phyloP scores from a whole-genome alignment of 2,888 invertebrate genomes.

The Calameuta filiformis region DNA sequence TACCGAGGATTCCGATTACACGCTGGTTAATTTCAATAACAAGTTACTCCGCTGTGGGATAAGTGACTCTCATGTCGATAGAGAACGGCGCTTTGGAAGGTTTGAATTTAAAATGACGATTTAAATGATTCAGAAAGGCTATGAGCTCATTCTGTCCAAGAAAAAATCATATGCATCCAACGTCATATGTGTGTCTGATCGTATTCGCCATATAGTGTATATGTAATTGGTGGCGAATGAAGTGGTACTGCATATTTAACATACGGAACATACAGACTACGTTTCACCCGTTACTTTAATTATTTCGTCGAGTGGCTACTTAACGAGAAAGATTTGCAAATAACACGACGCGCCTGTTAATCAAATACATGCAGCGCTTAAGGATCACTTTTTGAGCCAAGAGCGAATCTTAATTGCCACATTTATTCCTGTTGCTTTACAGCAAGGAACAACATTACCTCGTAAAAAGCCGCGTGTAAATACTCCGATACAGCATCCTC shows the following conservation, averaged over 20 bases:
- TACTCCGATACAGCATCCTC: conserved; percentile 17
- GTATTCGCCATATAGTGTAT: not conserved
- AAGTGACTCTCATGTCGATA: conserved; percentile 3
- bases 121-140: not conserved
- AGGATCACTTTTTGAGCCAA: not conserved
- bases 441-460: not conserved
- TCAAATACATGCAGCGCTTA: conserved; percentile 28
- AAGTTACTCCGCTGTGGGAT: conserved; percentile 21
- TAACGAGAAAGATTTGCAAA: conserved; percentile 29
- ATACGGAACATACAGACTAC: not conserved
- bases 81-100: not conserved
- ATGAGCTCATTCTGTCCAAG: not conserved
- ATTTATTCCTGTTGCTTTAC: conserved; percentile 28
- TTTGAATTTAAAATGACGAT: not conserved
- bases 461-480: not conserved
- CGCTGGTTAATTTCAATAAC: conserved; percentile 58
- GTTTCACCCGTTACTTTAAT: conserved; percentile 18
- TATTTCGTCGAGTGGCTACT: conserved; percentile 29
- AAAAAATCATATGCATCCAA: not conserved
- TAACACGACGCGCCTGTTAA: conserved; percentile 35
- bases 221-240: not conserved
- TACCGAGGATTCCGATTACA: conserved; percentile 45
- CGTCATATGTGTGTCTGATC: not conserved
- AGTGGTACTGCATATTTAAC: not conserved
- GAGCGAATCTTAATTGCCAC: conserved; percentile 30